These are phyloP conservation scores for Acipenser transmontanus DNA, from an alignment of 2,797 vertebrate species.

Conservation along the genomic window DNA sequence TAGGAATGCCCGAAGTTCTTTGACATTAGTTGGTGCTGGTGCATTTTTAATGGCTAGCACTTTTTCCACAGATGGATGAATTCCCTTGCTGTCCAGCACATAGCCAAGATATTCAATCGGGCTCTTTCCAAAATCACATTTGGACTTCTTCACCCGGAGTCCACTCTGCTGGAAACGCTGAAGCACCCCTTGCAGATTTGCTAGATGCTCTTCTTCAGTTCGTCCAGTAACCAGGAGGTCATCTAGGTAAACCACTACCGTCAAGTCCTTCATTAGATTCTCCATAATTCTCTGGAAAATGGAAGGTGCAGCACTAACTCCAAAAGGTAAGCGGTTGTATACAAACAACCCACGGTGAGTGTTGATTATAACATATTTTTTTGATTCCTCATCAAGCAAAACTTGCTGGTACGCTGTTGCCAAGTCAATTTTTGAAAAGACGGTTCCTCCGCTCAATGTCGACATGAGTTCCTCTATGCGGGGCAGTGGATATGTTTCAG, in stretches of 20 bases:
- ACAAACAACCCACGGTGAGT: not conserved
- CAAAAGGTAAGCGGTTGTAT: not conserved
- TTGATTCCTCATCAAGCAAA: not conserved
- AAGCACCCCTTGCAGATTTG: not conserved
- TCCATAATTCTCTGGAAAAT: not conserved
- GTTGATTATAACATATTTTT: not conserved
- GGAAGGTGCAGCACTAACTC: not conserved
- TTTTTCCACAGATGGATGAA: not conserved
- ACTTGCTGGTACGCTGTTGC: too few relatives aligned
- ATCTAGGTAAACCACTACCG: not conserved
- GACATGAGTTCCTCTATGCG: not conserved
- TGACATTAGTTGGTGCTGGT: not conserved
- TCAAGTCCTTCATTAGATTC: not conserved
- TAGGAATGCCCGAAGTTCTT: too few relatives aligned
- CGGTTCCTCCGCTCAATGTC: not conserved
- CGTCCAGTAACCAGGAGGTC: not conserved
- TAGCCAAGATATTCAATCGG: not conserved
- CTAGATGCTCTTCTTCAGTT: not conserved
- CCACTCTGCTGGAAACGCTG: not conserved
- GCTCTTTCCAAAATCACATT: not conserved
- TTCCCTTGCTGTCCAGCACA: not conserved
- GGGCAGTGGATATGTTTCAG: not conserved
- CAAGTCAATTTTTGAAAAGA: not conserved
- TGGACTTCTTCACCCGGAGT: not conserved
- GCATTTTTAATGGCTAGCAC: not conserved